Percentiles rank a stretch among this genome's conserved stretches.
Evolutionary conservation across 2,797 vertebrate species (phyloP).

Genomic region (Poeciliopsis turneri): DNA sequence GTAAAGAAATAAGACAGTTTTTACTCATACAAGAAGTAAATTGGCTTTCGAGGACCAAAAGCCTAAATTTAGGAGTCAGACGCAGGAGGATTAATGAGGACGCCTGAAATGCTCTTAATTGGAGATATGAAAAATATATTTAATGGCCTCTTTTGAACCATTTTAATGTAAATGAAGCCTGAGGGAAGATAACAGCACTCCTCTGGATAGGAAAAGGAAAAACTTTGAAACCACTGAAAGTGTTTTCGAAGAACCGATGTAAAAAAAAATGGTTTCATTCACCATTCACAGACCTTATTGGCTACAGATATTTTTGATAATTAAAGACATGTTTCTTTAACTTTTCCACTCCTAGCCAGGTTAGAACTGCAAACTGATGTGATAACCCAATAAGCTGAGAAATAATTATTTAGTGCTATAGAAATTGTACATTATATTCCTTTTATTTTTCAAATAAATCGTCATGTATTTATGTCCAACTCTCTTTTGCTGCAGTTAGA

Average conservation of each 20-base stretch:
- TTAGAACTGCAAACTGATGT: neutral
- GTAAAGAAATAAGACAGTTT: constrained; percentile 66
- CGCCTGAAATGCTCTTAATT: constrained; percentile 24
- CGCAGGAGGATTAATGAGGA: constrained; percentile 23
- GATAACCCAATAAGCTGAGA: neutral
- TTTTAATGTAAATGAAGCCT: constrained; percentile 28
- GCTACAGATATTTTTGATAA: neutral
- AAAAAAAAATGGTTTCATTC: neutral
- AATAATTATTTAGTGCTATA: neutral
- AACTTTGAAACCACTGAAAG: neutral
- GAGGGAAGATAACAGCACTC: neutral
- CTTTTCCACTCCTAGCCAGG: neutral
- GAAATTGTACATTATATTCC: neutral
- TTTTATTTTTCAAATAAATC: neutral
- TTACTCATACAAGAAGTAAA: constrained; percentile 28
- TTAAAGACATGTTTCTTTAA: neutral
- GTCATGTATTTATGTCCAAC: neutral
- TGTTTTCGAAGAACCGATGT: neutral
- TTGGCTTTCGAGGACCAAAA: constrained; percentile 24
- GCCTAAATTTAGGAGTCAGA: constrained; percentile 18
- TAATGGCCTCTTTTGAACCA: constrained; percentile 10
- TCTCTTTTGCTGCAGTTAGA: neutral
- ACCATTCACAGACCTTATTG: neutral
- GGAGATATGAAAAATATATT: constrained; percentile 11
- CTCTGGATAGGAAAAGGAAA: neutral